Evolutionary conservation across 1,140 invertebrate genomes (phyloP), one percentile per base, ranked within the genome.

Genomic region (Coptotermes formosanus): DNA sequence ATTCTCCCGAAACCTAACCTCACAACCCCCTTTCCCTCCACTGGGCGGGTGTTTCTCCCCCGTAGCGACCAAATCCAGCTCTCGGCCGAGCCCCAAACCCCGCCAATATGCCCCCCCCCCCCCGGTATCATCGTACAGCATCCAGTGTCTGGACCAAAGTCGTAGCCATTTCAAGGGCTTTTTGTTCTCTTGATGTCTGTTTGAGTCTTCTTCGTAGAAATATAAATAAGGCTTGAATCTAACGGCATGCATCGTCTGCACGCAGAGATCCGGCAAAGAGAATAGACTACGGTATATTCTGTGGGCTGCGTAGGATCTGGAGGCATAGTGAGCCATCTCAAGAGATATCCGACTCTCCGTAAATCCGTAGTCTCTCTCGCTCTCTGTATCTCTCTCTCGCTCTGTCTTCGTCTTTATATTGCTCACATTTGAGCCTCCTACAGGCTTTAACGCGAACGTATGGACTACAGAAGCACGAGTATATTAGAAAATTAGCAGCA

Each of bases 171-270:
- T 75, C 64, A 75, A 75, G 64, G 64, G 64, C n/a, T 75, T 75
- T 75, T 75, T 75, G 64, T 75, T n/a, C 64, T 75, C 64, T 75
- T 75, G 64, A 75, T 75, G 64, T 75, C 64, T 75, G 64, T 75
- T 75, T 75, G 64, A 75, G n/a, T 75, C 64, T 25, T 75, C 64
- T 75, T 75, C 64, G 64, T 30, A 30, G 64, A 75, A 75, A 75
- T 75, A 75, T 75, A 75, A 75, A 75, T 75, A 75, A 75, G 64
- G 64, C 64, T 75, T 75, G 64, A 75, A 30, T 30, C 64, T 75
- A 75, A 75, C 64, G 64, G 64, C n/a, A 16, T 30, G n/a, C 64
- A 30, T 75, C n/a, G 64, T 75, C 64, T 75, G 64, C 25, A 3
- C 64, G n/a, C 11, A 25, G 25, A 9, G 64, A 75, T 75, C 64